Evolutionary conservation across 2,888 invertebrate species (phyloP), one percentile per base, ranked within the genome.

Genomic region (Scaptomyza parva): DNA sequence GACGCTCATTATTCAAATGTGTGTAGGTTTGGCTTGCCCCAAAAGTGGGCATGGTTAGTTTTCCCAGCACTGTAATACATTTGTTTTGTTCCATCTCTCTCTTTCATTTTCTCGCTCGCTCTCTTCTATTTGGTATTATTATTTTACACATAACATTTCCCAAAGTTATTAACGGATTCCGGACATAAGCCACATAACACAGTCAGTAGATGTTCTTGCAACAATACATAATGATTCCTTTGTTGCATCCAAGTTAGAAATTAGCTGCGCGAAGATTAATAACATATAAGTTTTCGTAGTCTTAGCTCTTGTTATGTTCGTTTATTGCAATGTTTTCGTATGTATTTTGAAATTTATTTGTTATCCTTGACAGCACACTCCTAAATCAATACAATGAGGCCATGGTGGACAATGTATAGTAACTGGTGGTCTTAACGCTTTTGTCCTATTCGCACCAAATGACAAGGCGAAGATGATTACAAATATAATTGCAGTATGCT

Each of bases 1-100:
- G 50, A 64, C 67, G 63, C 78, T 73, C 80, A 81, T 81, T 81
- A 81, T 81, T 84, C 84, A 81, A 81, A 81, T 84, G 81, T 76
- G 66, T 65, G 51, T 47, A 28, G 51, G 47, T 28, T 11, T 18
- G 41, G 45, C n/a, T n/a, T n/a, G n/a, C n/a, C n/a, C n/a, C 60
- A 41, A 45, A 65, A 53, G 17, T 41, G 59, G 43, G 43, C 37
- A 48, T 63, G 52, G 17, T 14, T 6, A 30, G 12, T 12, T n/a
- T n/a, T 14, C 4, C 9, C 18, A 40, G 43, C 39, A 59, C 17
- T 26, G 14, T 14, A 26, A 43, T 45, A 59, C 22, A 43, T 35
- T 65, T 37, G 40, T 9, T 45, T 35, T n/a, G 12, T 8, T 7
- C 33, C 12, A 11, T 22, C 2, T 39, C 35, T n/a, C 14, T 24